Base-by-base conservation (phyloP, 2,113 vertebrate species). In the Callaeas wilsoni region DNA sequence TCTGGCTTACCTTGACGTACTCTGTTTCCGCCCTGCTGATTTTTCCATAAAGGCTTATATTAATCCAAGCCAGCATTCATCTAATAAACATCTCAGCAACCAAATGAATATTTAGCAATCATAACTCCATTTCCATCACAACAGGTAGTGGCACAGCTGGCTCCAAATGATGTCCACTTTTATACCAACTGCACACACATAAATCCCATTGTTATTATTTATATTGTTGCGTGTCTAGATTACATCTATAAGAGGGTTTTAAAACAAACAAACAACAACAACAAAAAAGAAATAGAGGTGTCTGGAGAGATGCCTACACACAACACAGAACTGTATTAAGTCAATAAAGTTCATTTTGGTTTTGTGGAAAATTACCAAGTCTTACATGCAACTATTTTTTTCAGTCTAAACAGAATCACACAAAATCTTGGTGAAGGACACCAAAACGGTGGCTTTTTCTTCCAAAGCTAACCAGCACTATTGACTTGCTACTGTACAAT, bases 221-320 rank as follows among this genome's bases (percentile, higher is more conserved):
- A 30, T 37, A 32, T 26, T 3, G 76, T 49, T 26, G 42, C 2
- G 0, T 47, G 10, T n/a, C 21, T 57, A 42, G 12, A 27, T 68
- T 79, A 68, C 15, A 22, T 11, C 5, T 35, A 2, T 11, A 49
- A 17, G 9, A 74, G 29, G 32, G 23, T 39, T 62, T 74, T 19
- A 53, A 74, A 68, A 18, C 13, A 47, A 29, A 53, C 15, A 35
- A 55, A 5, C 7, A 21, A 42, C n/a, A n/a, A n/a, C n/a, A n/a
- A n/a, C n/a, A n/a, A n/a, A 8, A 29, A n/a, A 41, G 0, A 42
- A 27, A 85, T 0, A 20, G 2, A 68, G 4, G 2, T 25, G 14
- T 47, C 12, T 47, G 15, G 16, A 95, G 18, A 75, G 25, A 52
- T 39, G 25, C 6, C 26, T 57, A 50, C 16, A 49, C 9, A 47